phyloP scores from a whole-genome alignment of 37 sponge, comb jelly and placozoan species.

The Cliona cf. orientalis region DNA sequence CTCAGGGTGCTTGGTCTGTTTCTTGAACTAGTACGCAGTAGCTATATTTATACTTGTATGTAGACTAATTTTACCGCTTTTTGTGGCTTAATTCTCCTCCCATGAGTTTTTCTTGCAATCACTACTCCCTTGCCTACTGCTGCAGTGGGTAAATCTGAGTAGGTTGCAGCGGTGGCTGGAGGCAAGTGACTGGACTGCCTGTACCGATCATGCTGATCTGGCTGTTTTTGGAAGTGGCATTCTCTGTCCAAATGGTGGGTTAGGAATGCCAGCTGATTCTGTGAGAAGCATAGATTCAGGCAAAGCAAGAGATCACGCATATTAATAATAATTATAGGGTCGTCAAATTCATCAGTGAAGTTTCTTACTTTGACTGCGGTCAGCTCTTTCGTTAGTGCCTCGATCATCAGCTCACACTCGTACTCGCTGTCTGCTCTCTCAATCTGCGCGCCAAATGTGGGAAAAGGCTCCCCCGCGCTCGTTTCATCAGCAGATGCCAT shows the following conservation, averaged over 20 bases:
- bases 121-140: no score
- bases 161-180: not conserved
- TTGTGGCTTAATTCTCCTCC: no score
- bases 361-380: slow-evolving; percentile 18
- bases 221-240: not conserved
- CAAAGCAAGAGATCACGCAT: not conserved
- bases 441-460: no score
- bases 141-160: not conserved
- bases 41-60: no score
- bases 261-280: slow-evolving; percentile 23
- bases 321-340: not conserved
- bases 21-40: no score
- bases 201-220: not conserved
- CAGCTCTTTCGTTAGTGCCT: slow-evolving; percentile 6
- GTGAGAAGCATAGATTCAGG: not conserved
- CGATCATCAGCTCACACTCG: slow-evolving; percentile 35
- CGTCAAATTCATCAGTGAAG: not conserved
- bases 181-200: not conserved
- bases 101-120: no score
- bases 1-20: no score
- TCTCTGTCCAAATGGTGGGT: slow-evolving; percentile 8
- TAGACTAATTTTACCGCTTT: no score
- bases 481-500: no score
- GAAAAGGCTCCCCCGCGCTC: no score
- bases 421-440: slow-evolving; percentile 11